Percentiles rank a stretch among this genome's conserved stretches.
Evolutionary conservation across 1,140 invertebrate genomes (phyloP).

Genomic region (Pristionchus pacificus): DNA sequence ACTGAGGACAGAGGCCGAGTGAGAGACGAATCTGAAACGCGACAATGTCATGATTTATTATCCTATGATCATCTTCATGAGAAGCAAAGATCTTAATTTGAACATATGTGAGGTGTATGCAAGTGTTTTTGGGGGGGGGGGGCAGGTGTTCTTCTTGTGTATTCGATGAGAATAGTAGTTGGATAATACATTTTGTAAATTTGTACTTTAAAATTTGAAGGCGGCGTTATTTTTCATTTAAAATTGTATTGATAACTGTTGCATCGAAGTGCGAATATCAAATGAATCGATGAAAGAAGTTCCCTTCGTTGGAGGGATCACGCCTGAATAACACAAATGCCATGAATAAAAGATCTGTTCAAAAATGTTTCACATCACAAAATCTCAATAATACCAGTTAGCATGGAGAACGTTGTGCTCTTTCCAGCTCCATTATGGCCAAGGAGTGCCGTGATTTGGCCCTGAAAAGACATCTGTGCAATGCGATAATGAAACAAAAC

Average conservation of each 20-base stretch:
- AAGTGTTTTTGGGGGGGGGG: no score
- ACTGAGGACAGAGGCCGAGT: conserved; percentile 86
- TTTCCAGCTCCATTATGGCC: conserved; percentile 67
- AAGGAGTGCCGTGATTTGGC: conserved; percentile 64
- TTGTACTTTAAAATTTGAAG: conserved; percentile 50
- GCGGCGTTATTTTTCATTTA: conserved; percentile 63
- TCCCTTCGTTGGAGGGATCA: conserved; percentile 37
- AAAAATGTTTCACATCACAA: not conserved
- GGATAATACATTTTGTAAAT: no score
- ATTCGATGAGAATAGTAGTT: no score
- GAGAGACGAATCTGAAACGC: conserved; percentile 87
- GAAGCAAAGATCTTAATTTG: no score
- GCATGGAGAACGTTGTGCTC: conserved; percentile 65
- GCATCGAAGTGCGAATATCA: conserved; percentile 34
- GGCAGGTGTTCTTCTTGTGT: no score
- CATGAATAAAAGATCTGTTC: not conserved
- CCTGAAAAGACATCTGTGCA: no score
- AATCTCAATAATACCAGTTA: conserved; percentile 41
- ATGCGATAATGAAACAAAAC: no score
- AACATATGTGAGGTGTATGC: no score
- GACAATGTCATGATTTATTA: conserved; percentile 66
- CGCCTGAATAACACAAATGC: conserved; percentile 8
- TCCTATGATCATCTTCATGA: no score
- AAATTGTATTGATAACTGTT: no score
- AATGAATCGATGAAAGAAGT: conserved; percentile 38